Evolutionary conservation across 2,797 vertebrate genomes (phyloP).

Genomic region (Chaenodraco wilsoni): DNA sequence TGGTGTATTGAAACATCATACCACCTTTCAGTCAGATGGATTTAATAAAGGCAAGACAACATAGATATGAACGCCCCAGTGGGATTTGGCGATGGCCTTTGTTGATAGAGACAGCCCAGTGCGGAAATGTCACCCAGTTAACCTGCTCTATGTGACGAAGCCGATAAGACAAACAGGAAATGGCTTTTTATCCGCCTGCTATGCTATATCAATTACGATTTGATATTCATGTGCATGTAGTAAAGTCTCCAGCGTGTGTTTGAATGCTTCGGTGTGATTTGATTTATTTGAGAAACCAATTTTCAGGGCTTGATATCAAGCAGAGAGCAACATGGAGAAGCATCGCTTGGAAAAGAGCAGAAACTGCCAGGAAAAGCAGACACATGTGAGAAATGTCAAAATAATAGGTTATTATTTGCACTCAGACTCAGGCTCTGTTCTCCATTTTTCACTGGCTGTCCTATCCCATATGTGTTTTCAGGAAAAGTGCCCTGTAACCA

Average conservation of each 20-base stretch:
- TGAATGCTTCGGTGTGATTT: not conserved
- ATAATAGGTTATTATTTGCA: constrained; percentile 63
- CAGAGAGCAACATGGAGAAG: not conserved
- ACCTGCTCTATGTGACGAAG: constrained; percentile 74
- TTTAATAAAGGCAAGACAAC: constrained; percentile 71
- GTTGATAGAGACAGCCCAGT: constrained; percentile 56
- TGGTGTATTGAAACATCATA: constrained; percentile 29
- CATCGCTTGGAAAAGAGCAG: constrained; percentile 1
- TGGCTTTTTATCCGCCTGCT: constrained; percentile 69
- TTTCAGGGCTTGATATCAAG: constrained; percentile 32
- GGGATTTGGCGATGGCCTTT: constrained; percentile 71
- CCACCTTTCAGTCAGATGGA: constrained; percentile 33
- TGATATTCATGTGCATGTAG: constrained; percentile 60
- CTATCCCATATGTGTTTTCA: constrained; percentile 32
- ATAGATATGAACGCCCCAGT: constrained; percentile 61
- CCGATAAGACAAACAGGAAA: constrained; percentile 80
- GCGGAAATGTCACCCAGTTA: constrained; percentile 75
- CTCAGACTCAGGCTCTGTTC: constrained; percentile 27
- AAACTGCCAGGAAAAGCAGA: constrained; percentile 19
- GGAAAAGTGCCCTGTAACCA: constrained; percentile 41
- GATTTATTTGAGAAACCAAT: constrained; percentile 29
- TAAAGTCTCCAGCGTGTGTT: constrained; percentile 12
- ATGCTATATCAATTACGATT: constrained; percentile 75
- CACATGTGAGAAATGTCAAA: constrained; percentile 59
- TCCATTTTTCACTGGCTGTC: constrained; percentile 47